Evolutionary conservation across 64 coral and sea anemone species (phyloP).

Genomic region (Stichodactyla mertensii): DNA sequence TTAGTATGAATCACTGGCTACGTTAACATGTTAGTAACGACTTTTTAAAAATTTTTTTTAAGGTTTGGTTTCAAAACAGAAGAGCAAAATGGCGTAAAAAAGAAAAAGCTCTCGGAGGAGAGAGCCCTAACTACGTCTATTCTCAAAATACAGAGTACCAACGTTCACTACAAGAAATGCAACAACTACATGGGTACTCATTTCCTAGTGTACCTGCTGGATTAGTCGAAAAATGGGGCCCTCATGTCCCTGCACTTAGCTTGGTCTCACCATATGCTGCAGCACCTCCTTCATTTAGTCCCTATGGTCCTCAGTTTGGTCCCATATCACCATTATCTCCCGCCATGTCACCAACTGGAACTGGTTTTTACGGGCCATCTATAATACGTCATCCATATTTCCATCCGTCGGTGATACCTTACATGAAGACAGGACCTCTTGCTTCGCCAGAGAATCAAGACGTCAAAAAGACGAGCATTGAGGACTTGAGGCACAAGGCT

Average conservation of each 20-base stretch:
- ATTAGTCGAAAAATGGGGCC: slow-evolving; percentile 63
- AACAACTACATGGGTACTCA: slow-evolving; percentile 36
- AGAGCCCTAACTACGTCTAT: slow-evolving; percentile 81
- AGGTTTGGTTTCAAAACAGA: slow-evolving; percentile 98
- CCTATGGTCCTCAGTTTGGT: slow-evolving; percentile 47
- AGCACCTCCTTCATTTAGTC: slow-evolving; percentile 59
- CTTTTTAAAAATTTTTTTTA: neutral
- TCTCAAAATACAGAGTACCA: slow-evolving; percentile 47
- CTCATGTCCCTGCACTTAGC: slow-evolving; percentile 83
- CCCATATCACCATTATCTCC: slow-evolving; percentile 17
- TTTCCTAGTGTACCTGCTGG: slow-evolving; percentile 35
- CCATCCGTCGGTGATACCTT: slow-evolving; percentile 60
- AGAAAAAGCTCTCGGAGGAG: slow-evolving; percentile 80
- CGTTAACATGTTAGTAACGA: neutral
- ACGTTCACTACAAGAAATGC: slow-evolving; percentile 49
- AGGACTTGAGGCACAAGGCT: slow-evolving; percentile 78
- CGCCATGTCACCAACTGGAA: neutral
- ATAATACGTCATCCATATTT: slow-evolving; percentile 64
- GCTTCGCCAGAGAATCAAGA: slow-evolving; percentile 7
- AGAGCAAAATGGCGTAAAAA: slow-evolving; percentile 87
- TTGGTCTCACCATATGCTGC: slow-evolving; percentile 84
- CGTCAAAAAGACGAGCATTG: slow-evolving; percentile 70
- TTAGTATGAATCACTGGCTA: no score
- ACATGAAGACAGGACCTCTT: slow-evolving; percentile 37
- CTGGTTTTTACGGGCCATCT: slow-evolving; percentile 59